Conservation (phyloP, 2,797 vertebrate species). For the Enteromius radiatus region DNA sequence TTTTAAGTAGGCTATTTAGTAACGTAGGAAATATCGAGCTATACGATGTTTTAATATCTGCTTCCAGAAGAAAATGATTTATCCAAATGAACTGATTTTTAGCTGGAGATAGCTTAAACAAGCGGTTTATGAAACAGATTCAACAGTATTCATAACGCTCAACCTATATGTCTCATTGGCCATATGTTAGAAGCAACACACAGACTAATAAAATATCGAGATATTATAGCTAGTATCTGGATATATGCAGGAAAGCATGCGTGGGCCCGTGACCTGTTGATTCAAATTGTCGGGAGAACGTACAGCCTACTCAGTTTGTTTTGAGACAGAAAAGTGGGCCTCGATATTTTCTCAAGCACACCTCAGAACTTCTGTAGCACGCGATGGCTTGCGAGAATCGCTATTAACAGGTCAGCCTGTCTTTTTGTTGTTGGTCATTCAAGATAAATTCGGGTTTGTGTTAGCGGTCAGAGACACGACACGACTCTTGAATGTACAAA, state of each 20-base stretch:
- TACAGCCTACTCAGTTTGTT: neutral
- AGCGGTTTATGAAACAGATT: neutral
- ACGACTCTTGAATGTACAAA: neutral
- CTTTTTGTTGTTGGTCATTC: conserved; percentile 14
- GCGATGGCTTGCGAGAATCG: neutral
- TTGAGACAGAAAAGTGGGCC: conserved; percentile 15
- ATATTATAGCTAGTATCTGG: neutral
- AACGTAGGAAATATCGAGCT: neutral
- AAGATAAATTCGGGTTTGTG: neutral
- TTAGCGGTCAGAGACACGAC: neutral
- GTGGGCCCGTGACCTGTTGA: conserved; percentile 72
- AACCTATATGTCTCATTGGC: neutral
- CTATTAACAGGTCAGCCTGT: neutral
- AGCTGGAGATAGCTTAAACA: neutral
- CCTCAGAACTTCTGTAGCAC: neutral
- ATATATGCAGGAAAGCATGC: neutral
- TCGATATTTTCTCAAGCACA: conserved; percentile 14
- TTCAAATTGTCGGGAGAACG: conserved; percentile 56
- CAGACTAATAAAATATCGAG: neutral
- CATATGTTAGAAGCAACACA: neutral
- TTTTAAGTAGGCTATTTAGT: neutral
- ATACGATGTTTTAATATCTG: neutral
- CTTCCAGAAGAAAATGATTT: neutral
- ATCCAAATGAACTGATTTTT: neutral
- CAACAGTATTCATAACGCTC: neutral